Base-by-base conservation (phyloP, 2,888 invertebrate species). In the Mythimna ferrago region DNA sequence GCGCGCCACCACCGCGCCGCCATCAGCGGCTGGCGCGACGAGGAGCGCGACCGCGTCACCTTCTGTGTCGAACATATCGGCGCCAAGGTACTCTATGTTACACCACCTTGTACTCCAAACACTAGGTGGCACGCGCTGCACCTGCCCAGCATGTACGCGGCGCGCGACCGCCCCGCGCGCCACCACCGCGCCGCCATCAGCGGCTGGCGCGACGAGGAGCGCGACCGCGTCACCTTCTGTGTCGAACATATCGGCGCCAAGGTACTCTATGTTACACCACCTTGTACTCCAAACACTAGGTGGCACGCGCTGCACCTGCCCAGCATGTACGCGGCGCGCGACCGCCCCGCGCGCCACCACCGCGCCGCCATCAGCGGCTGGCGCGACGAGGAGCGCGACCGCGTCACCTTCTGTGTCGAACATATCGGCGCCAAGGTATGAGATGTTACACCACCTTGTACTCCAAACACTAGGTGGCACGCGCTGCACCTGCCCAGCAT, bases 291-390 rank as follows among this genome's bases (percentile, higher is more conserved):
- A n/a, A n/a, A n/a, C n/a, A n/a, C n/a, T n/a, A n/a, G n/a, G 0
- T 99, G 98, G 98, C 98, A 98, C 88, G 98, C 99, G 16, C 96
- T 99, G 62, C 99, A 99, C 94, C 97, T 99, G 86, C 99, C 99
- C 14, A 97, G 97, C 73, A 97, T 98, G 87, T 97, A 95, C 88
- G 96, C 97, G 71, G 97, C 97, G 35, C 96, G 97, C 53, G 98
- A 98, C 80, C 97, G 97, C 5, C 99, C 99, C 16, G 97, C 98
- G 35, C 93, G 96, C 0, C 97, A 98, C 86, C 98, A 98, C 93
- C 97, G 99, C 44, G 98, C 99, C 84, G 97, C 98, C 6, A 95
- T 98, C 16, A 98, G 98, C 60, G 99, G 99, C 76, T 99, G 99
- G 95, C 97, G 98, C 70, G 98, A 97, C n/a, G 98, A 98, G 64